phyloP scores from a whole-genome alignment of 64 coral and sea anemone genomes.

The Dendrophyllia cribrosa region DNA sequence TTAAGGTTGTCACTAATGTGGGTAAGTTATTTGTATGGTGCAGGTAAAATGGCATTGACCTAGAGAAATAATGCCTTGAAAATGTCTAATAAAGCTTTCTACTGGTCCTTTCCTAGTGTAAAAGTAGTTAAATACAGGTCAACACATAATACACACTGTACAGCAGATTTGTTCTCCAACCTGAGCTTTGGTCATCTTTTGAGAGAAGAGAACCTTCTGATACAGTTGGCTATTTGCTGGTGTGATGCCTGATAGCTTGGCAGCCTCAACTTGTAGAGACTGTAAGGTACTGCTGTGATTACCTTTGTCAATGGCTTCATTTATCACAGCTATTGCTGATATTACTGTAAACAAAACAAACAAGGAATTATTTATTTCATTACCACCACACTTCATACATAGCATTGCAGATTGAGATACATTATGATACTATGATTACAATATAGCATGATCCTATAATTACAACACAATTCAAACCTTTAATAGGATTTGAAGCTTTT shows the following conservation, averaged over 20 bases:
- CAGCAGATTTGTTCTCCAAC: constrained; percentile 16
- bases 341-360: constrained; percentile 66
- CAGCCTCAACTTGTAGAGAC: constrained; percentile 69
- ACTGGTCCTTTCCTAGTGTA: too few species aligned
- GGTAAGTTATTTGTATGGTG: too few species aligned
- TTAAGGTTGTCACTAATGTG: too few species aligned
- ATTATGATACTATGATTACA: too few species aligned
- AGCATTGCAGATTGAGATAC: too few species aligned
- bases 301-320: constrained; percentile 84
- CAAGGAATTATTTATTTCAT: not conserved
- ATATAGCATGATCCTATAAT: too few species aligned
- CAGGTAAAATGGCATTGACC: too few species aligned
- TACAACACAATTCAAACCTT: too few species aligned
- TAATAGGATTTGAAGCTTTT: too few species aligned
- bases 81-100: not conserved
- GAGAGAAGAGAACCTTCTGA: constrained; percentile 76
- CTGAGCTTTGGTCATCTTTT: constrained; percentile 75
- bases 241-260: constrained; percentile 80
- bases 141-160: not conserved
- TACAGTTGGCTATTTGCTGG: constrained; percentile 68
- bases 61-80: too few species aligned
- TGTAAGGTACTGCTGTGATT: constrained; percentile 59
- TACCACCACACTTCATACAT: not conserved
- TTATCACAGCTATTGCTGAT: constrained; percentile 85
- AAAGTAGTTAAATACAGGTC: too few species aligned